phyloP scores from a whole-genome alignment of 2,888 invertebrate genomes.

The Drosophila infuscata region DNA sequence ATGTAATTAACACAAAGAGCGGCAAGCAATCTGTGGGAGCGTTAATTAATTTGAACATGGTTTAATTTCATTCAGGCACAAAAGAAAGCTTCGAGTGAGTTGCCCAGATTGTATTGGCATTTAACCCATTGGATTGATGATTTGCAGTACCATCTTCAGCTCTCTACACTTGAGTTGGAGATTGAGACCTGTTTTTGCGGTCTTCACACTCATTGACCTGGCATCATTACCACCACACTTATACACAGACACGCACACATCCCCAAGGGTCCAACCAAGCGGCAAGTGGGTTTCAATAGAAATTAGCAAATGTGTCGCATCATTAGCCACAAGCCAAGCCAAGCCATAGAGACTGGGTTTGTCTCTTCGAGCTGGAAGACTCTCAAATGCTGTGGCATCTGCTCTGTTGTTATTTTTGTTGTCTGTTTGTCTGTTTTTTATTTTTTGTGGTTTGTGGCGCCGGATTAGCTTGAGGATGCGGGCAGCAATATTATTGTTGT shows the following conservation, averaged over 20 bases:
- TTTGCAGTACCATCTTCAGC: conserved; percentile 47
- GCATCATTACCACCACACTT: conserved; percentile 45
- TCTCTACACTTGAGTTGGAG: conserved; percentile 68
- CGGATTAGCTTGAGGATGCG: conserved; percentile 81
- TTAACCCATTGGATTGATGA: conserved; percentile 24
- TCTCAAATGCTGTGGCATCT: conserved; percentile 68
- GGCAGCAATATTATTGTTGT: conserved; percentile 42
- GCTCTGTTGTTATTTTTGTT: conserved; percentile 23
- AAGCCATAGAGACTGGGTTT: neutral
- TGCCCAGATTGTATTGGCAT: conserved; percentile 26
- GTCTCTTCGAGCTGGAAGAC: conserved; percentile 61
- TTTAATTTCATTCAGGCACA: conserved; percentile 71
- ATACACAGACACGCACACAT: neutral
- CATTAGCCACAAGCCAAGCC: conserved; percentile 76
- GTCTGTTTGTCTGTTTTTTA: conserved; percentile 22
- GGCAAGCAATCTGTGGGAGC: conserved; percentile 19
- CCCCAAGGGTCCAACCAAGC: conserved; percentile 28
- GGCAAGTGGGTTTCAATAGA: conserved; percentile 78
- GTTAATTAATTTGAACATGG: conserved; percentile 78
- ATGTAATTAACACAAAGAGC: conserved; percentile 62
- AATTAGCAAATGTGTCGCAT: conserved; percentile 83
- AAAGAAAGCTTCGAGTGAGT: conserved; percentile 76
- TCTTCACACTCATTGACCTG: conserved; percentile 50
- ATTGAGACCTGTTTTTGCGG: conserved; percentile 68
- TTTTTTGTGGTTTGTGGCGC: conserved; percentile 75